Percentiles rank a stretch among this genome's conserved stretches.
phyloP scores from a whole-genome alignment of 2,113 vertebrate genomes.

The Gavia stellata region DNA sequence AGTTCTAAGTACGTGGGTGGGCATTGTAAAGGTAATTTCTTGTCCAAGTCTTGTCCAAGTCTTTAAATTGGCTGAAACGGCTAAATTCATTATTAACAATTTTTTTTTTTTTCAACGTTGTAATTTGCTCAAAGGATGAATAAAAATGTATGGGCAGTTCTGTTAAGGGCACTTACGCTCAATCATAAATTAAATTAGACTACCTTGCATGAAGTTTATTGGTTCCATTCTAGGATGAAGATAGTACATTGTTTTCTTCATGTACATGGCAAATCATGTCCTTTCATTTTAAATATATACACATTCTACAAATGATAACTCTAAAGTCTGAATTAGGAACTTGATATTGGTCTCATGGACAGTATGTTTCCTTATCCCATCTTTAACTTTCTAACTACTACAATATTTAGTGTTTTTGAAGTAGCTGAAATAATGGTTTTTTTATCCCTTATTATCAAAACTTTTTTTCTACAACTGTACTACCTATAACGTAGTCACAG shows the following conservation, averaged over 20 bases:
- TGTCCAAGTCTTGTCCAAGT: not conserved
- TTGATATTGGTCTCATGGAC: not conserved
- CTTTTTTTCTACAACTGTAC: not conserved
- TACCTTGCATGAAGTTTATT: not conserved
- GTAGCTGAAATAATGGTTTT: not conserved
- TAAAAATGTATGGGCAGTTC: not conserved
- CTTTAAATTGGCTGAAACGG: not conserved
- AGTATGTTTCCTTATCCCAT: not conserved
- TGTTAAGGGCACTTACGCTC: not conserved
- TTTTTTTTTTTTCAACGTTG: not conserved
- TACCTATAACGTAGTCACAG: accelerated
- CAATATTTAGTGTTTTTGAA: not conserved
- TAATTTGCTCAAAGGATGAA: not conserved
- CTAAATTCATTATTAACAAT: not conserved
- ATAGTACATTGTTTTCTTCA: not conserved
- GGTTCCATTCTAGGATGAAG: not conserved
- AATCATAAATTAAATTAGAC: not conserved
- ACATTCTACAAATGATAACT: not conserved
- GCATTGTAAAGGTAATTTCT: not conserved
- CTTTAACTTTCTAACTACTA: not conserved
- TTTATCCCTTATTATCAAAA: not conserved
- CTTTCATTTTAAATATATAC: not conserved
- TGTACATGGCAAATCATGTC: not conserved
- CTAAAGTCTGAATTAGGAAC: not conserved
- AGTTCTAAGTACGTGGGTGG: not conserved